Conservation (phyloP, 2,113 vertebrate genomes). For the Nothocercus julius region DNA sequence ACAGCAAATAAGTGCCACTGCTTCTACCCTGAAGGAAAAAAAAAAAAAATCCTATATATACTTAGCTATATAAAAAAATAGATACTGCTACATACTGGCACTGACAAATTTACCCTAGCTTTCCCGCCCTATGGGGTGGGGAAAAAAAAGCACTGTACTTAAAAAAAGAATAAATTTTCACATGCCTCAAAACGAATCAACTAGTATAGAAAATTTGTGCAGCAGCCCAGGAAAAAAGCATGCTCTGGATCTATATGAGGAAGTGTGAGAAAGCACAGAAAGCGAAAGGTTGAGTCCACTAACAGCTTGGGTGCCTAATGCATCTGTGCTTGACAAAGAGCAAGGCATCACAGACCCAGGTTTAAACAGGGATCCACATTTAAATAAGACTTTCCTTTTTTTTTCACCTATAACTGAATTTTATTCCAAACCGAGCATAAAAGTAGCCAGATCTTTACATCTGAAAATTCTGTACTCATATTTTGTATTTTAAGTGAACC, state of each 20-base stretch:
- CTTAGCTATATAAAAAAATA: not conserved
- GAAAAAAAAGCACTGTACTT: not conserved
- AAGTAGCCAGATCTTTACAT: not conserved
- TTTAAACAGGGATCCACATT: not conserved
- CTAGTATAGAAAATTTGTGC: not conserved
- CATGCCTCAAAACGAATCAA: not conserved
- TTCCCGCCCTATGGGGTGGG: not conserved
- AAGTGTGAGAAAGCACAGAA: not conserved
- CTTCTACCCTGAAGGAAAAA: not conserved
- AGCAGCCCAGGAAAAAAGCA: not conserved
- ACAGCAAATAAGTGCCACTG: not conserved
- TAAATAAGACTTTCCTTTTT: not conserved
- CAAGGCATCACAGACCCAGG: not conserved
- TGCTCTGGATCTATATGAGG: not conserved
- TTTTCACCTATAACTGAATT: not conserved
- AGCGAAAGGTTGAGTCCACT: not conserved
- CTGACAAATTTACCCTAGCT: not conserved
- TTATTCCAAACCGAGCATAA: not conserved
- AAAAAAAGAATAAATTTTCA: not conserved
- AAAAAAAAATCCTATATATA: too few relatives aligned
- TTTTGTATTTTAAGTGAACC: not conserved
- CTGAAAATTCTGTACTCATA: not conserved
- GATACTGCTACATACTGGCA: accelerated
- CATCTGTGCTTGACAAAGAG: not conserved
- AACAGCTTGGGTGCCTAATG: not conserved